Evolutionary conservation across 2,113 vertebrate genomes (phyloP).

Genomic region (Dermatemys mawii): DNA sequence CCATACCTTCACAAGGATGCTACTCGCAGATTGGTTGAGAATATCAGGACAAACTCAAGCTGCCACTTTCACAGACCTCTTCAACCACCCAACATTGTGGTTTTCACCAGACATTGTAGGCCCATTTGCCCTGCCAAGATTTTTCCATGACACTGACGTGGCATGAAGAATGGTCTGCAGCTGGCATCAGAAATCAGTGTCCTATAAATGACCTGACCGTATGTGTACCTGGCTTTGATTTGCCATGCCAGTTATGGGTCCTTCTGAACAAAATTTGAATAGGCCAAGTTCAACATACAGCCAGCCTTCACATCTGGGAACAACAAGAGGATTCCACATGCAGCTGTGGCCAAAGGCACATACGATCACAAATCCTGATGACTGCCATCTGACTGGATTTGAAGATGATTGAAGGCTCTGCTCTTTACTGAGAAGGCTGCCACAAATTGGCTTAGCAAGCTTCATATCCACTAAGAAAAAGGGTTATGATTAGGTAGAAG

Average conservation of each 20-base stretch:
- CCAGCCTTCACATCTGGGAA: not conserved
- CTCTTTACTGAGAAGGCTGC: not conserved
- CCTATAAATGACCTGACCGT: not conserved
- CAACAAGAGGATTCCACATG: not conserved
- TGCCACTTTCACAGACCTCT: not conserved
- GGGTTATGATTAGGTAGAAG: not conserved
- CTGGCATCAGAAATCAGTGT: not conserved
- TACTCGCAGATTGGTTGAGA: not conserved
- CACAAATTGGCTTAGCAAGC: not conserved
- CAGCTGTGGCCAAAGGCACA: not conserved
- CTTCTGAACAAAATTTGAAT: not conserved
- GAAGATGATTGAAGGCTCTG: not conserved
- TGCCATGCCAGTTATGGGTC: not conserved
- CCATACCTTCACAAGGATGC: not conserved
- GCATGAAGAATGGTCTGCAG: no score
- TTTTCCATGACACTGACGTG: not conserved
- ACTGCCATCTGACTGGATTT: not conserved
- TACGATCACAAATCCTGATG: not conserved
- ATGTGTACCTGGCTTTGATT: not conserved
- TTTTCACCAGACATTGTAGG: not conserved
- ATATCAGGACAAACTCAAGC: not conserved
- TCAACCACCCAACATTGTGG: not conserved
- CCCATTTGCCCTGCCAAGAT: not conserved
- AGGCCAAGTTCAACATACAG: not conserved
- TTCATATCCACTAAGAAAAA: not conserved